phyloP scores from a whole-genome alignment of 2,113 vertebrate species.

The Gobius niger region DNA sequence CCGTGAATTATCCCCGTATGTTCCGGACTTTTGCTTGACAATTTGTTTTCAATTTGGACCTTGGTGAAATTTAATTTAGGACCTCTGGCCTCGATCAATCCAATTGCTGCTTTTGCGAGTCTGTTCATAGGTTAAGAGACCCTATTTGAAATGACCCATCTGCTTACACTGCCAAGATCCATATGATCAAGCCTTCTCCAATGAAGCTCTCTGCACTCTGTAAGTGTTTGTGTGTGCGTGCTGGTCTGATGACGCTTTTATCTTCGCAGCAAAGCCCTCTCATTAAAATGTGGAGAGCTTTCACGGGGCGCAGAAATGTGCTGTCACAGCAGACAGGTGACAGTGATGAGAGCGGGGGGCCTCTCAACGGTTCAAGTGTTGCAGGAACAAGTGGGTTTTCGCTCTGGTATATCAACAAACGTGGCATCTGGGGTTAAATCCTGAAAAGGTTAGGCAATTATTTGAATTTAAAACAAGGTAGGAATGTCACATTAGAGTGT shows the following conservation, averaged over 20 bases:
- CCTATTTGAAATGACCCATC: neutral
- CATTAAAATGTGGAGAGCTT: slow-evolving; percentile 9
- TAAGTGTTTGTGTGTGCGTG: neutral
- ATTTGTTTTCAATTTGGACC: too few species aligned
- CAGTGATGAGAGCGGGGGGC: neutral
- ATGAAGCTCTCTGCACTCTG: neutral
- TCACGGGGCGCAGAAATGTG: neutral
- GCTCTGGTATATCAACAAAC: neutral
- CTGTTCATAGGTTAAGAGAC: neutral
- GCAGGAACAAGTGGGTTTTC: neutral
- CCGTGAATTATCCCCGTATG: too few species aligned
- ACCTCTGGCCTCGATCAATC: too few species aligned
- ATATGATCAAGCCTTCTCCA: neutral
- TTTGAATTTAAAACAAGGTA: neutral
- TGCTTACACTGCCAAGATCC: neutral
- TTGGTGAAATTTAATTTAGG: too few species aligned
- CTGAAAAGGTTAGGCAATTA: neutral
- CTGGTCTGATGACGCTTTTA: slow-evolving; percentile 5
- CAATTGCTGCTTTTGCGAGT: too few species aligned
- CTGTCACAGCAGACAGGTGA: neutral
- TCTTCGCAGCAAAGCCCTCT: neutral
- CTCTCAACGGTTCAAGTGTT: slow-evolving; percentile 3
- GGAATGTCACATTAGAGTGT: neutral
- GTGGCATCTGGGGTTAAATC: neutral
- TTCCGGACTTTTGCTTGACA: too few species aligned